Evolutionary conservation across 1,140 invertebrate genomes (phyloP).

Genomic region (Meloidogyne exigua): DNA sequence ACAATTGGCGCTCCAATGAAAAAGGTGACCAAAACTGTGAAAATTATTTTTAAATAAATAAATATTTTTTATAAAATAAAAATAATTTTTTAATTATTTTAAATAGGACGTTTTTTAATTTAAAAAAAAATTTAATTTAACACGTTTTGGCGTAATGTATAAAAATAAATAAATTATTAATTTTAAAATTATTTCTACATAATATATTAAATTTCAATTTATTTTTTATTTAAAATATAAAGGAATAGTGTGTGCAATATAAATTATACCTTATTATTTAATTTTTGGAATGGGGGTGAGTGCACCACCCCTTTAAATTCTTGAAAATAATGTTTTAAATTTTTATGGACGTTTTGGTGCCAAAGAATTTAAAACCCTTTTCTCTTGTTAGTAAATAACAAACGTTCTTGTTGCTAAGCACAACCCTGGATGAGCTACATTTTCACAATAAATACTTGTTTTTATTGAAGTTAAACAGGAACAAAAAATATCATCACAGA

Average conservation of each 20-base stretch:
- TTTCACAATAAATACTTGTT: constrained; percentile 24
- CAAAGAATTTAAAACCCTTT: not conserved
- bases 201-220: no score
- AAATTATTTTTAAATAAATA: not conserved
- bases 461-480: constrained; percentile 18
- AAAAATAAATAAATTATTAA: no score
- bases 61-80: not conserved
- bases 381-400: not conserved
- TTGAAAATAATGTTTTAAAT: no score
- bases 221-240: no score
- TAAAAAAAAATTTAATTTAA: no score
- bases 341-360: not conserved
- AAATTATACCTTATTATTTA: no score
- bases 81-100: not conserved
- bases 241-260: no score
- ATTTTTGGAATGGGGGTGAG: no score
- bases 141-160: no score
- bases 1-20: constrained; percentile 35
- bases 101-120: not conserved
- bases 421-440: constrained; percentile 27
- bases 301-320: no score
- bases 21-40: constrained; percentile 31
- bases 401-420: constrained; percentile 32
- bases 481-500: constrained; percentile 32
- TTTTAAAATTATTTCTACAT: no score